A percentile compares a stretch with the other conserved stretches of the same genome.
Conservation (phyloP, 2,797 vertebrate species). For the Gila robusta region DNA sequence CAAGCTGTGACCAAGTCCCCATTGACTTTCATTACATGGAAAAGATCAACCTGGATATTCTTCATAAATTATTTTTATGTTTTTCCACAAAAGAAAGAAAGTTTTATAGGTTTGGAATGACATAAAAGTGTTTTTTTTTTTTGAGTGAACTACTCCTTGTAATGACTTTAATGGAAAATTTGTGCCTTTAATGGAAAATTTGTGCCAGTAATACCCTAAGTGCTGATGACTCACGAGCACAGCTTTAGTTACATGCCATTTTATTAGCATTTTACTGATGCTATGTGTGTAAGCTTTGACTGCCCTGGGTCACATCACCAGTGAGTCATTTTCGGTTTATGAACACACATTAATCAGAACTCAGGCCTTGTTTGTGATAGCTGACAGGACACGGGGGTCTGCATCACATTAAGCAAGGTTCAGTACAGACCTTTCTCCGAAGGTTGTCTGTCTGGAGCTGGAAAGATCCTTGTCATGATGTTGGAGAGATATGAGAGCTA, state of each 20-base stretch:
- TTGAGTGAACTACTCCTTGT: neutral
- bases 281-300: constrained; percentile 42
- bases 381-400: constrained; percentile 42
- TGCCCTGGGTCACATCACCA: constrained; percentile 35
- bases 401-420: constrained; percentile 50
- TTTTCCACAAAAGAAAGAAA: neutral
- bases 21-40: neutral
- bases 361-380: constrained; percentile 59
- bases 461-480: constrained; percentile 58
- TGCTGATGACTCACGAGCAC: constrained; percentile 12
- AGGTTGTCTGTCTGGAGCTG: constrained; percentile 63
- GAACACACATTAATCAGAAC: constrained; percentile 43
- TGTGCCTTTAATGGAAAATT: constrained; percentile 5
- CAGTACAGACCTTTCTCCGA: constrained; percentile 58
- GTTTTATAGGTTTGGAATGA: neutral
- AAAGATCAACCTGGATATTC: constrained; percentile 3
- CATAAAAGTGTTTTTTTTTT: neutral
- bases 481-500: constrained; percentile 53
- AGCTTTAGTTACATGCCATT: constrained; percentile 16
- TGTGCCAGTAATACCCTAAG: constrained; percentile 17
- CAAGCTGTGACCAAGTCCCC: neutral
- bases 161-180: neutral
- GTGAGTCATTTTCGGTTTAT: constrained; percentile 25
- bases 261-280: constrained; percentile 54
- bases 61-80: neutral